Conservation (phyloP, 2,797 vertebrate species). For the Melanogrammus aeglefinus region DNA sequence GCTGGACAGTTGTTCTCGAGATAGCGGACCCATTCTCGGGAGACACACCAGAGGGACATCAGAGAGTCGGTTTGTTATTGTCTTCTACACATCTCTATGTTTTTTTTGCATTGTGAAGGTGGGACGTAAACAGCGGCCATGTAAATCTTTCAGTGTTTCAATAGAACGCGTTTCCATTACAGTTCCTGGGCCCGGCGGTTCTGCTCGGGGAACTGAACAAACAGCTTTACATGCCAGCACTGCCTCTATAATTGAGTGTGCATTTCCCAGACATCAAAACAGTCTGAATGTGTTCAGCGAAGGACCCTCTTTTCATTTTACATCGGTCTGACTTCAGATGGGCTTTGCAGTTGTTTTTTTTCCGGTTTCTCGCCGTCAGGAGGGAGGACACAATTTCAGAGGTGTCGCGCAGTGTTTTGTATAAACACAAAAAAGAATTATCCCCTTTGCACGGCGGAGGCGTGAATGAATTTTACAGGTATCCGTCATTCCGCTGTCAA, state of each 20-base stretch:
- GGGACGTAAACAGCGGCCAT: conserved; percentile 63
- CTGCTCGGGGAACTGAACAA: conserved; percentile 67
- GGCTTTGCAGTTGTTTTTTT: conserved; percentile 40
- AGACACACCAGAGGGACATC: not conserved
- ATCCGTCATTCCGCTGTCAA: conserved; percentile 79
- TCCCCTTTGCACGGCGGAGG: conserved; percentile 66
- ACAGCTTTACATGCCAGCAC: conserved; percentile 65
- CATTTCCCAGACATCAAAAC: conserved; percentile 69
- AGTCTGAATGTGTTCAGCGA: conserved; percentile 46
- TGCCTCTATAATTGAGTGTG: conserved; percentile 76
- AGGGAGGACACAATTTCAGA: conserved; percentile 56
- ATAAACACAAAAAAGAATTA: conserved; percentile 71
- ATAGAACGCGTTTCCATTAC: conserved; percentile 76
- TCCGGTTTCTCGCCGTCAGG: conserved; percentile 10
- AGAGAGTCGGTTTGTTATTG: conserved; percentile 48
- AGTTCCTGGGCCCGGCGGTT: conserved; percentile 64
- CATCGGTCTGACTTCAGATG: conserved; percentile 61
- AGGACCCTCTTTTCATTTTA: conserved; percentile 62
- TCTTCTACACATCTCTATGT: conserved; percentile 54
- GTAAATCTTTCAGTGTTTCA: conserved; percentile 71
- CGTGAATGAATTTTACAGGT: conserved; percentile 78
- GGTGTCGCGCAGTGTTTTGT: conserved; percentile 74
- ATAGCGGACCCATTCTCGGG: not conserved
- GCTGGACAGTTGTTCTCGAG: not conserved
- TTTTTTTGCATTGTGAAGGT: conserved; percentile 29